phyloP scores from a whole-genome alignment of 2,797 vertebrate species.

The Tangara arthus region DNA sequence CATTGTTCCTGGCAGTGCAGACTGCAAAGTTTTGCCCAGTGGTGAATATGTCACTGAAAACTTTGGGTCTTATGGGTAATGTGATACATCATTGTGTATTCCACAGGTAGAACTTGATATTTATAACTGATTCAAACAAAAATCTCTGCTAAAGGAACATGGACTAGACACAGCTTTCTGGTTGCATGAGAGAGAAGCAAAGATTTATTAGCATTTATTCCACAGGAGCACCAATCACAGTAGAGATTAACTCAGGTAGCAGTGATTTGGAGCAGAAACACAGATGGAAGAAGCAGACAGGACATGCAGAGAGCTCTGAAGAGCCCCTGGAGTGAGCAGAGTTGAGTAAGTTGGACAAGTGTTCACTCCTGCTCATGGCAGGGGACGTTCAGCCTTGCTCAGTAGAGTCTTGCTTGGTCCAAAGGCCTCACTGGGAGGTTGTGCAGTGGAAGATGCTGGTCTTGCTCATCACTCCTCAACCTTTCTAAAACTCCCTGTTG shows the following conservation, averaged over 20 bases:
- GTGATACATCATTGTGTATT: background rate
- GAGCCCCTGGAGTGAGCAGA: background rate
- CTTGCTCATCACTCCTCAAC: background rate
- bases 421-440: background rate
- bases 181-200: slow-evolving; percentile 38
- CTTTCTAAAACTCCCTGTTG: slow-evolving; percentile 21
- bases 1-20: background rate
- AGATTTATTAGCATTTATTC: slow-evolving; percentile 53
- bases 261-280: background rate
- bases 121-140: background rate
- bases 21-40: background rate
- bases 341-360: background rate
- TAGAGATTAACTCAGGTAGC: background rate
- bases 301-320: background rate
- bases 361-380: background rate
- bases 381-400: background rate
- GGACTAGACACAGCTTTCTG: background rate
- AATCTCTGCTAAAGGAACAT: background rate
- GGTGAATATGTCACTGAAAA: background rate
- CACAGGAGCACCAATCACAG: background rate
- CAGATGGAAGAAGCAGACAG: background rate
- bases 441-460: background rate
- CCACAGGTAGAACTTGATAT: background rate
- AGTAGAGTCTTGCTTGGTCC: background rate
- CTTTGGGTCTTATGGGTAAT: background rate